Percentiles rank a stretch among this genome's conserved stretches.
Conservation (phyloP, 2,797 vertebrate genomes). For the Sarcoramphus papa region DNA sequence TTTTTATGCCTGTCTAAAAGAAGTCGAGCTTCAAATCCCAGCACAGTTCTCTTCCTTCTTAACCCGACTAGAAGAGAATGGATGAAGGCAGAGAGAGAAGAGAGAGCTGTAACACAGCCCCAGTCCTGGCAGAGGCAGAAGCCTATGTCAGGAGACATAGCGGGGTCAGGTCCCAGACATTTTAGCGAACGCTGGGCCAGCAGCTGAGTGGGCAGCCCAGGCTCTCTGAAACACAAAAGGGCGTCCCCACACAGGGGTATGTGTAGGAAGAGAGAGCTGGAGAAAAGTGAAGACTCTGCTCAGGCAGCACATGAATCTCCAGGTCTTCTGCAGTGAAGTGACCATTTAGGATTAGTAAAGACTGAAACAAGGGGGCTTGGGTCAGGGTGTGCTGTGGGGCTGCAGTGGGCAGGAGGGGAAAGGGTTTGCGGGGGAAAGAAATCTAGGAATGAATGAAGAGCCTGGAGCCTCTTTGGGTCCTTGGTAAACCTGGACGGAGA, state of each 20-base stretch:
- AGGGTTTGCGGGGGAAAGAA: background rate
- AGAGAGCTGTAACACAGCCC: background rate
- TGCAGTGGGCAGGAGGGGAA: background rate
- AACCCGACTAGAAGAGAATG: background rate
- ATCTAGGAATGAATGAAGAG: background rate
- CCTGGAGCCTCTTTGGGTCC: background rate
- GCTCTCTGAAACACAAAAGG: background rate
- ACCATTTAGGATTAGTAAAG: background rate
- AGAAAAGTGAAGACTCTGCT: background rate
- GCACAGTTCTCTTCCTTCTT: background rate
- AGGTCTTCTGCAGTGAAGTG: background rate
- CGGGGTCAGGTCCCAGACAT: background rate
- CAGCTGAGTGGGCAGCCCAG: background rate
- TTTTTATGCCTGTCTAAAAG: background rate
- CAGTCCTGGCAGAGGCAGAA: background rate
- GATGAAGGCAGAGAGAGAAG: background rate
- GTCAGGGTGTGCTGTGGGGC: background rate
- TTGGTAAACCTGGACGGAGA: background rate
- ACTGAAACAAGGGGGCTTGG: background rate
- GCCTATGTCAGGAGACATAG: background rate
- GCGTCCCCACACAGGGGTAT: background rate
- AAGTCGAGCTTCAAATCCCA: background rate
- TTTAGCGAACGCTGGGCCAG: background rate
- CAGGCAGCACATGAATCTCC: background rate
- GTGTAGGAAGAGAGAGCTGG: background rate